These are phyloP conservation scores for Columbina picui DNA, from an alignment of 2,113 vertebrate genomes.

Conservation along the genomic window DNA sequence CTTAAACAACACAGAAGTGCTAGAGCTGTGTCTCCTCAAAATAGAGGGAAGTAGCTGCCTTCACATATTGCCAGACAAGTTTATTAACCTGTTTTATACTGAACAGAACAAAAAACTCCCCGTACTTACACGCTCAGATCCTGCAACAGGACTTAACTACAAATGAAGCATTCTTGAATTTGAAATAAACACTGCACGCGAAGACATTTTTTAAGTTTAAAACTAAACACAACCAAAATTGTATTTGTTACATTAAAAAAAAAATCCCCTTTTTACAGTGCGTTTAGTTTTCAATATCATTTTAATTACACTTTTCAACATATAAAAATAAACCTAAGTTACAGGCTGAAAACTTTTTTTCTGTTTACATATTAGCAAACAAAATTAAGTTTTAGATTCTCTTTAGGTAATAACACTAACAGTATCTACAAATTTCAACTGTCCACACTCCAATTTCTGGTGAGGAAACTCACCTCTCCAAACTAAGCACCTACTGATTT, in stretches of 20 bases:
- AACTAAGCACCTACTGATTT: not conserved
- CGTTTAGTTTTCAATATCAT: not conserved
- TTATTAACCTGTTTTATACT: not conserved
- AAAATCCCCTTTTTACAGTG: not conserved
- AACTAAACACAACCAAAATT: not conserved
- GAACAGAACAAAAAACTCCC: not conserved
- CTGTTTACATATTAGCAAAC: not conserved
- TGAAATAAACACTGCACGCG: not conserved
- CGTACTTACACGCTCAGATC: not conserved
- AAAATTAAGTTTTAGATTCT: constrained; percentile 7
- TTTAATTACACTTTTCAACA: constrained; percentile 17
- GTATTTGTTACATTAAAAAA: not conserved
- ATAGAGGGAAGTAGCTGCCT: not conserved
- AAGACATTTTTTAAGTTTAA: not conserved
- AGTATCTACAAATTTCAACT: not conserved
- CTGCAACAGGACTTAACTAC: not conserved
- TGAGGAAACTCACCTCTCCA: not conserved
- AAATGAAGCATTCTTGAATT: not conserved
- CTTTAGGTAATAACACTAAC: not conserved
- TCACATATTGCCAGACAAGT: not conserved
- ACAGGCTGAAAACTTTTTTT: not conserved
- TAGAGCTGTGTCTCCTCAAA: not conserved
- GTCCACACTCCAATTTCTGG: not conserved
- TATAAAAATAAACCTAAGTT: constrained; percentile 55
- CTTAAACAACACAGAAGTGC: not conserved